Conservation (phyloP, 1,140 invertebrate genomes). For the Leptinotarsa undecemlineata region DNA sequence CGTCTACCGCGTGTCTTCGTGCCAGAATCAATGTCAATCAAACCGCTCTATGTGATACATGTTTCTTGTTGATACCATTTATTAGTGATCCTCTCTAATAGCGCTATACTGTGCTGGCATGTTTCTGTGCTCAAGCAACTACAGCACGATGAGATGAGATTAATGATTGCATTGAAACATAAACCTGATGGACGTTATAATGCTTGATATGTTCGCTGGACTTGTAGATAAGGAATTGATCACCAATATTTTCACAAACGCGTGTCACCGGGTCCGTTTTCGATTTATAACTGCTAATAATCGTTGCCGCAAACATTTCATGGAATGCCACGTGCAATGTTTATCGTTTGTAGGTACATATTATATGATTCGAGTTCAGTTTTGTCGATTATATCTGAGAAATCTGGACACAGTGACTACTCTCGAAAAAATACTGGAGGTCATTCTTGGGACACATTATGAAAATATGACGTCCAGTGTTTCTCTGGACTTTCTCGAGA, state of each 20-base stretch:
- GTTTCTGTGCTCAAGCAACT: conserved; percentile 19
- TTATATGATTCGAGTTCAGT: not conserved
- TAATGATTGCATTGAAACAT: conserved; percentile 27
- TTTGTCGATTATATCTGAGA: too few relatives aligned
- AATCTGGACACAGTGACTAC: too few relatives aligned
- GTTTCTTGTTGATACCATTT: conserved; percentile 16
- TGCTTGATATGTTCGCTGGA: conserved; percentile 25
- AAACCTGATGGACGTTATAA: conserved; percentile 27
- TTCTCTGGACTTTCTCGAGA: not conserved
- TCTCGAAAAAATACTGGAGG: not conserved
- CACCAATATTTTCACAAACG: conserved; percentile 19
- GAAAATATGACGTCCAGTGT: not conserved
- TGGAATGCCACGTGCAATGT: not conserved
- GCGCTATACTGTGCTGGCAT: not conserved
- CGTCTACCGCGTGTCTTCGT: not conserved
- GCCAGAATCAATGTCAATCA: not conserved
- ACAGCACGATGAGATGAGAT: conserved; percentile 26
- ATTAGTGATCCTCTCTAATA: conserved; percentile 17
- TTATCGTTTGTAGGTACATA: not conserved
- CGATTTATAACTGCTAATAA: conserved; percentile 19
- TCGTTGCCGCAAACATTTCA: not conserved
- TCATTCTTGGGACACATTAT: not conserved
- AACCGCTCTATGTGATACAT: not conserved
- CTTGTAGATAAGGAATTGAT: conserved; percentile 23
- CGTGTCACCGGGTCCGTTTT: conserved; percentile 19